Evolutionary conservation across 2,113 vertebrate species (phyloP).

Genomic region (Coptodon rendalli): DNA sequence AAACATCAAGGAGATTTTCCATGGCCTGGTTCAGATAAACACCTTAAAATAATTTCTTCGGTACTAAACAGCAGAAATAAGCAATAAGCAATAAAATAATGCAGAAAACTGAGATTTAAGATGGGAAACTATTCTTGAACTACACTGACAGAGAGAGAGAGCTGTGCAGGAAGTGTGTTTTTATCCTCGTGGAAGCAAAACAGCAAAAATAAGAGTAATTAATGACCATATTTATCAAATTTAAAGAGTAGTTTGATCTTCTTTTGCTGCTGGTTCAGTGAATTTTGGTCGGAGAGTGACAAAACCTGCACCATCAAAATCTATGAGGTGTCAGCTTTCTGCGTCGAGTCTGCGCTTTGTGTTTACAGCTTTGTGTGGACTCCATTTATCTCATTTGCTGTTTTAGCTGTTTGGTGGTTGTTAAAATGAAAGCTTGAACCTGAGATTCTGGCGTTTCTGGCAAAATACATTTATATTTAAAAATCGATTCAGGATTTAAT

Average conservation of each 20-base stretch:
- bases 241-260: not conserved
- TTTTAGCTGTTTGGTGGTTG: too few species aligned
- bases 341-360: fast-evolving
- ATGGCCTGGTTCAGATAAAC: not conserved
- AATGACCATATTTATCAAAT: not conserved
- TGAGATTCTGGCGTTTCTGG: too few species aligned
- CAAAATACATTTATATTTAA: too few species aligned
- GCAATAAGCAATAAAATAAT: not conserved
- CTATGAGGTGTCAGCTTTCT: not conserved
- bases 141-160: not conserved
- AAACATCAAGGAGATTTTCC: too few species aligned
- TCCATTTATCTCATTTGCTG: too few species aligned
- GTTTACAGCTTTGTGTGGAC: fast-evolving
- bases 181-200: not conserved
- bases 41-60: not conserved
- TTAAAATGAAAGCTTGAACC: too few species aligned
- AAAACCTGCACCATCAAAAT: not conserved
- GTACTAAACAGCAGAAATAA: not conserved
- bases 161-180: not conserved
- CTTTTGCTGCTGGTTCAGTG: not conserved
- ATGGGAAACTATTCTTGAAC: not conserved
- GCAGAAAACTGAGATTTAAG: not conserved
- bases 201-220: not conserved
- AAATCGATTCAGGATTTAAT: too few species aligned
- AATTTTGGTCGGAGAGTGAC: not conserved